phyloP scores from a whole-genome alignment of 37 sponge, comb jelly and placozoan species.

The Hormiphora californensis region DNA sequence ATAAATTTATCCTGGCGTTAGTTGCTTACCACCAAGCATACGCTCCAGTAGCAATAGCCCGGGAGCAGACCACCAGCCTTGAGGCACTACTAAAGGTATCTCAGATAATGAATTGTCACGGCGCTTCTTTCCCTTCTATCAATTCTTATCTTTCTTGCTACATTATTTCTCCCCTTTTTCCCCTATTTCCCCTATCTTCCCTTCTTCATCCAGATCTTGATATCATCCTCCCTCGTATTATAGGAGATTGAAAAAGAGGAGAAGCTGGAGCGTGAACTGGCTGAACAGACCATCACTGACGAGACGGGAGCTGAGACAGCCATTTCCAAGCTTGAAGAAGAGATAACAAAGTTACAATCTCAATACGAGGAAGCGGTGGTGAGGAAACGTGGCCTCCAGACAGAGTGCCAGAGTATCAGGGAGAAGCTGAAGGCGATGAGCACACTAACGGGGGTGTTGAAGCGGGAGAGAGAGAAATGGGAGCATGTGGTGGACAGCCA shows the following conservation, averaged over 20 bases:
- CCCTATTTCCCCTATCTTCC: too few relatives aligned
- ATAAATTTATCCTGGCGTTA: constrained; percentile 1
- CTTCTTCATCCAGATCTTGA: too few relatives aligned
- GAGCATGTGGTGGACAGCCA: neutral
- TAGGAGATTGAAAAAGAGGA: constrained; percentile 49
- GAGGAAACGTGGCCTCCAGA: constrained; percentile 65
- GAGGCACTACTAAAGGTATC: constrained; percentile 1
- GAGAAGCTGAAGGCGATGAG: constrained; percentile 64
- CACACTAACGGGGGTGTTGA: constrained; percentile 38
- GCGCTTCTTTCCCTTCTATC: neutral
- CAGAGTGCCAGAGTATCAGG: constrained; percentile 59
- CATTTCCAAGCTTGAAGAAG: constrained; percentile 3
- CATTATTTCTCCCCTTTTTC: neutral
- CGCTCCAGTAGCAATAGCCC: neutral
- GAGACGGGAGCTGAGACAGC: neutral
- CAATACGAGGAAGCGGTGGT: constrained; percentile 67
- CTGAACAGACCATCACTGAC: neutral
- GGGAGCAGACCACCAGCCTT: constrained; percentile 13
- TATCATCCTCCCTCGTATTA: too few relatives aligned
- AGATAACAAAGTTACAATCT: constrained; percentile 3
- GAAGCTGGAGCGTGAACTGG: neutral
- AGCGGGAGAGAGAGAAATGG: constrained; percentile 51
- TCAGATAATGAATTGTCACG: neutral
- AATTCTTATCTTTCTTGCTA: neutral
- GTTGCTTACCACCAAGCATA: constrained; percentile 25